Base-by-base conservation (phyloP, 2,888 invertebrate genomes). In the Sphecodes monilicornis region DNA sequence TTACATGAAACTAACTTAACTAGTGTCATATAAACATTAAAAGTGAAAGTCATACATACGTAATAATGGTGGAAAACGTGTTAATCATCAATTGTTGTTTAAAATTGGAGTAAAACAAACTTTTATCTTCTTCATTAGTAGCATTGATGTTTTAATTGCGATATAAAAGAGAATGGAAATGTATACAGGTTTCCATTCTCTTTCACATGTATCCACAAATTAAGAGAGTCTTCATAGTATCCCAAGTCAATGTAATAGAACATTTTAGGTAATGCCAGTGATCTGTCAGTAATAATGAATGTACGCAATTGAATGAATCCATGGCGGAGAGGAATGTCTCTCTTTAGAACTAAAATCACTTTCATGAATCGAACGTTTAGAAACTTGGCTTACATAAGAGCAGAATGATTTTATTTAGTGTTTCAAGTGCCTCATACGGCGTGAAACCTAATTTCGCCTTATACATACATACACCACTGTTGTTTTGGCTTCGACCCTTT, bases 371-470 rank as follows among this genome's bases (percentile, higher is more conserved):
- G 66, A 66, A 36, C 66, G 22, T 36, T 36, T 66, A 66, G 66
- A 36, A 66, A 66, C 66, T 18, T 16, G 10, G 22, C 66, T 66
- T 66, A 36, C 66, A 66, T 66, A 66, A 66, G 32, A 36, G 18
- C 36, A 22, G 36, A 66, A 22, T 22, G 32, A 66, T 36, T 66
- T 36, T 66, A 66, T 36, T 66, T 66, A 66, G 32, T 10, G 66
- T 66, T 36, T 36, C 36, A 36, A 36, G 11, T 66, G 22, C 68
- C 81, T n/a, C 66, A 26, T 66, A 76, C 71, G 76, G 72, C 77
- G 77, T 68, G 81, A 78, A 81, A 76, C 50, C 41, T 75, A 75
- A 80, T 75, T 75, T 75, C 60, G n/a, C 74, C 74, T 54, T 36
- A 69, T 66, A 66, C n/a, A n/a, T n/a, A 10, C 50, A 10, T 50